Percentiles rank a stretch among this genome's conserved stretches.
Conservation (phyloP, 2,113 vertebrate genomes). For the Lycocorax pyrrhopterus region DNA sequence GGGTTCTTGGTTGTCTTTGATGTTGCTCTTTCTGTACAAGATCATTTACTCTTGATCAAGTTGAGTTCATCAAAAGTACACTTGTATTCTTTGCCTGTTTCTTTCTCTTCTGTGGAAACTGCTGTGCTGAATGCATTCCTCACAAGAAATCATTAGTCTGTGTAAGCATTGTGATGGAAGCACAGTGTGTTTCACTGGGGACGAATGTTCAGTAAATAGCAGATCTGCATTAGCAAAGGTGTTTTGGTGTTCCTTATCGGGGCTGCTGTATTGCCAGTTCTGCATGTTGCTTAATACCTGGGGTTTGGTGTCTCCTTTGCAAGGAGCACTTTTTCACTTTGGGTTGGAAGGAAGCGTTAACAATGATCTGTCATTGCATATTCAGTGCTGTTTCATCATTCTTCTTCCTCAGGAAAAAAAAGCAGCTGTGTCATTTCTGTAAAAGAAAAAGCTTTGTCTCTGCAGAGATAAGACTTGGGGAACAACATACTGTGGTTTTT, state of each 20-base stretch:
- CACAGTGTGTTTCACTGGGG: not conserved
- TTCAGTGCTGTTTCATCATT: not conserved
- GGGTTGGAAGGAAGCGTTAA: not conserved
- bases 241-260: not conserved
- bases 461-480: not conserved
- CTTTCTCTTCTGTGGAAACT: not conserved
- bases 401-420: not conserved
- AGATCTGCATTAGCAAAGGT: not conserved
- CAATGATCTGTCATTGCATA: not conserved
- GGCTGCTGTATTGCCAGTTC: not conserved
- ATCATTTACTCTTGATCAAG: not conserved
- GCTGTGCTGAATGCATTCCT: not conserved
- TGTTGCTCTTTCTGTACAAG: not conserved
- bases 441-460: not conserved
- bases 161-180: not conserved
- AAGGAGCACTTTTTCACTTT: not conserved
- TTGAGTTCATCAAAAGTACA: not conserved
- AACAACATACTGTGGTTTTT: not conserved
- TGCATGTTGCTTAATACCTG: not conserved
- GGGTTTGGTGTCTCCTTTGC: not conserved
- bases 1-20: conserved; percentile 1
- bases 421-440: not conserved
- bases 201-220: not conserved
- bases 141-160: not conserved
- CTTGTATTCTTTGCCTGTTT: not conserved